phyloP scores from a whole-genome alignment of 1,140 invertebrate genomes.

The Triops cancriformis region DNA sequence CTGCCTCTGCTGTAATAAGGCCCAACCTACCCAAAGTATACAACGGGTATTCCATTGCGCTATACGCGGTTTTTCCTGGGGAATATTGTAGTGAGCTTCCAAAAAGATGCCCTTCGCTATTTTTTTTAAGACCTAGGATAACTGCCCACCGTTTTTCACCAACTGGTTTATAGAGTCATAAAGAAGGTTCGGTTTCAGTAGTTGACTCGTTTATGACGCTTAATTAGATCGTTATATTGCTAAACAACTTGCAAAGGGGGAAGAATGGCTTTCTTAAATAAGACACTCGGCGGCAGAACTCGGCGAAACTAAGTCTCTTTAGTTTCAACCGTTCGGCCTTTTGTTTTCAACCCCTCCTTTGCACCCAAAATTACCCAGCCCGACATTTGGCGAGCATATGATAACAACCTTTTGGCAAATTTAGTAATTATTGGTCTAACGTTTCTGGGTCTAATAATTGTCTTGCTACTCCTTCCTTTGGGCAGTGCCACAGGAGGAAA shows the following conservation, averaged over 20 bases:
- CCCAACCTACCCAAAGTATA: background rate
- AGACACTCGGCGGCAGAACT: background rate
- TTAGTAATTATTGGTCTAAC: background rate
- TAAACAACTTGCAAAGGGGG: background rate
- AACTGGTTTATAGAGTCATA: conserved; percentile 6
- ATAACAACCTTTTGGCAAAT: background rate
- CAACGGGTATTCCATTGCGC: no score
- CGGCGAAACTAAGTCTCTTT: background rate
- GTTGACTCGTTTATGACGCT: conserved; percentile 9
- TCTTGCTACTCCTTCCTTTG: background rate
- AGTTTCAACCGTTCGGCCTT: background rate
- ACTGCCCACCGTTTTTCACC: conserved; percentile 7
- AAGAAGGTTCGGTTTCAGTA: conserved; percentile 2
- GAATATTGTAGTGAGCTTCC: no score
- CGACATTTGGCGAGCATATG: background rate
- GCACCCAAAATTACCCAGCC: conserved; percentile 3
- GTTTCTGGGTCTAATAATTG: background rate
- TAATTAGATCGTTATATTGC: conserved; percentile 7
- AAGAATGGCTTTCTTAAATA: background rate
- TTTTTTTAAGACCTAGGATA: background rate
- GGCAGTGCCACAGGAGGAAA: background rate
- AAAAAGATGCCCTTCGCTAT: background rate
- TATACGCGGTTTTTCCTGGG: no score
- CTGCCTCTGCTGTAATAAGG: background rate
- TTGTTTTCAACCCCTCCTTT: background rate